These are phyloP conservation scores for Salminus brasiliensis DNA, from an alignment of 2,113 vertebrate genomes.

Conservation along the genomic window DNA sequence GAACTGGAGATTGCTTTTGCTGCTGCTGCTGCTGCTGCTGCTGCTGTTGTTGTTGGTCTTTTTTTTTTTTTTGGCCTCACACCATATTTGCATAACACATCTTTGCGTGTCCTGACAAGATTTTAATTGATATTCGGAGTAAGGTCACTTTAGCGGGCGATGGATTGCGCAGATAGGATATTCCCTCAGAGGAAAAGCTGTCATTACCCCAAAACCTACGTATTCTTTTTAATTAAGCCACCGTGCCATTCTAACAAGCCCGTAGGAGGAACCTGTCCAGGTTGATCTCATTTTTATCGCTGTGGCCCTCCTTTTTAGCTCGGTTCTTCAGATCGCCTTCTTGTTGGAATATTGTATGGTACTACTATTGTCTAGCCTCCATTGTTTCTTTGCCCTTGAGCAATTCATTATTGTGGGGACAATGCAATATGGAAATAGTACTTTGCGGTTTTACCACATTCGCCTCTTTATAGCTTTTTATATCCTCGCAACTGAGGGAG, in stretches of 20 bases:
- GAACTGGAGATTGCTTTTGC: slow-evolving; percentile 39
- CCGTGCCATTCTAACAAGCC: slow-evolving; percentile 51
- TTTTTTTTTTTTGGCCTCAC: slow-evolving; percentile 46
- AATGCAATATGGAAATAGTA: slow-evolving; percentile 4
- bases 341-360: slow-evolving; percentile 5
- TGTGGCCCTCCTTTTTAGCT: slow-evolving; percentile 24
- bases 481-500: background rate
- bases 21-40: slow-evolving; percentile 29
- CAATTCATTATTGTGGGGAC: slow-evolving; percentile 27
- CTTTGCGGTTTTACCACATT: background rate
- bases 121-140: slow-evolving; percentile 67
- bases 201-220: slow-evolving; percentile 46
- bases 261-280: slow-evolving; percentile 49
- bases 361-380: slow-evolving; percentile 12
- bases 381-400: slow-evolving; percentile 22
- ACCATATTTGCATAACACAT: slow-evolving; percentile 45
- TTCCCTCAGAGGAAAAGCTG: slow-evolving; percentile 47
- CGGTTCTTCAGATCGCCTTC: background rate
- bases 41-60: too few species aligned
- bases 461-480: background rate
- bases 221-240: slow-evolving; percentile 53
- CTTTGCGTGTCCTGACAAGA: slow-evolving; percentile 67
- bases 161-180: slow-evolving; percentile 50
- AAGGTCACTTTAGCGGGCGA: slow-evolving; percentile 44
- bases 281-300: slow-evolving; percentile 46